Evolutionary conservation across 2,797 vertebrate genomes (phyloP).

Genomic region (Fistularia tabacaria): DNA sequence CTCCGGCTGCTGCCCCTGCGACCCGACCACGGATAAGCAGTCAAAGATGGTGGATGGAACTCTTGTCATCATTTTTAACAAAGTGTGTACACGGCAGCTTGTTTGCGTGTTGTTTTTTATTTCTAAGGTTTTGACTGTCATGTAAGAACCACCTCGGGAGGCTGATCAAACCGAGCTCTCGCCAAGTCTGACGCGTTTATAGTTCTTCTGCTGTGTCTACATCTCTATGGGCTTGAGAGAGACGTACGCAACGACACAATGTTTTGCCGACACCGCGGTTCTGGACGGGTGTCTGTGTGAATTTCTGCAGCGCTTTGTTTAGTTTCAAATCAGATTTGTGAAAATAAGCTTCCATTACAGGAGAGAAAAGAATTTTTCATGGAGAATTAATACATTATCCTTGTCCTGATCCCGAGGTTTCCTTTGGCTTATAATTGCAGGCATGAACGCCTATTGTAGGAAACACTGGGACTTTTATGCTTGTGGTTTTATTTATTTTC

Average conservation of each 20-base stretch:
- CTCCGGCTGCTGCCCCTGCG: too few relatives aligned
- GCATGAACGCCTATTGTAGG: too few relatives aligned
- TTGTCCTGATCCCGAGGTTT: too few relatives aligned
- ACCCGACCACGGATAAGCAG: too few relatives aligned
- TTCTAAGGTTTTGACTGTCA: not conserved
- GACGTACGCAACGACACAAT: constrained; percentile 17
- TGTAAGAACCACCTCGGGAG: constrained; percentile 37
- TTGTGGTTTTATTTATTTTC: too few relatives aligned
- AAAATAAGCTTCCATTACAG: constrained; percentile 23
- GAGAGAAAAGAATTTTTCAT: not conserved
- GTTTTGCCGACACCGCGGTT: not conserved
- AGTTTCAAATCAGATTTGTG: constrained; percentile 30
- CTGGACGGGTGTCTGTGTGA: constrained; percentile 38
- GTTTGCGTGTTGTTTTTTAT: too few relatives aligned
- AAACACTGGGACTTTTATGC: too few relatives aligned
- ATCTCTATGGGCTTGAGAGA: constrained; percentile 62
- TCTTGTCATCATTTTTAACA: too few relatives aligned
- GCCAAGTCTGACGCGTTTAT: constrained; percentile 64
- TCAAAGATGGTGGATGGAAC: too few relatives aligned
- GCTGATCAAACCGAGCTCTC: constrained; percentile 55
- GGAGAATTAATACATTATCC: too few relatives aligned
- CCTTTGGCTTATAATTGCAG: too few relatives aligned
- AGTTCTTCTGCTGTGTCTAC: constrained; percentile 72
- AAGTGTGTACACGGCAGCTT: too few relatives aligned
- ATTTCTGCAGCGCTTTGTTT: constrained; percentile 39